Evolutionary conservation across 2,888 invertebrate species (phyloP).

Genomic region (Venusia cambrica): DNA sequence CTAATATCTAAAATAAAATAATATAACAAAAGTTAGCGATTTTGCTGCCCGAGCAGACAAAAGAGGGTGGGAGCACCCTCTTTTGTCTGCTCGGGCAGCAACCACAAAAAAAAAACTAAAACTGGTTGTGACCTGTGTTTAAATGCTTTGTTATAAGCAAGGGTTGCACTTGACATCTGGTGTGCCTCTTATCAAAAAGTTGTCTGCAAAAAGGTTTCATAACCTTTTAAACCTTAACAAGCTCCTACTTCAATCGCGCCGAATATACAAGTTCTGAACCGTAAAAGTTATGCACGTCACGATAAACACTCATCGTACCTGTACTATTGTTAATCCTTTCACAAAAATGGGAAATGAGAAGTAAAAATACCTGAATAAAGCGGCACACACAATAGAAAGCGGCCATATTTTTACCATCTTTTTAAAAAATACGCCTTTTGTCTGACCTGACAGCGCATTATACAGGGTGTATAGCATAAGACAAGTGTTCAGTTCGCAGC

Average conservation of each 20-base stretch:
- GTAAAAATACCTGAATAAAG: constrained; percentile 68
- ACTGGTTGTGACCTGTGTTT: no score
- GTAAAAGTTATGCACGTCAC: constrained; percentile 48
- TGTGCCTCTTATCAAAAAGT: no score
- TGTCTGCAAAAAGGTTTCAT: not conserved
- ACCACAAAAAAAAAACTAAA: no score
- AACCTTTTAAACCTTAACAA: constrained; percentile 17
- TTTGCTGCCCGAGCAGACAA: no score
- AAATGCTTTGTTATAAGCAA: no score
- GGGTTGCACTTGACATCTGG: no score
- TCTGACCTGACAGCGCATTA: constrained; percentile 69
- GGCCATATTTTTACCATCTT: constrained; percentile 71
- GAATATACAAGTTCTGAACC: constrained; percentile 24
- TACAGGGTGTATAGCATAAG: constrained; percentile 51
- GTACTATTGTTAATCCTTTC: constrained; percentile 74
- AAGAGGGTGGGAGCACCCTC: no score
- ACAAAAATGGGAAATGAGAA: constrained; percentile 72
- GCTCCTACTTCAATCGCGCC: no score
- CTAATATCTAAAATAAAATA: no score
- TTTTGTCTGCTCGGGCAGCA: no score
- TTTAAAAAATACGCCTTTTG: constrained; percentile 62
- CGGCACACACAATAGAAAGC: constrained; percentile 57
- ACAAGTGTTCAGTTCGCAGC: constrained; percentile 63
- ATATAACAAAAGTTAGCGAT: no score
- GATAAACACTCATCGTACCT: constrained; percentile 52